Conservation (phyloP, 1,140 invertebrate species). For the Galendromus occidentalis region DNA sequence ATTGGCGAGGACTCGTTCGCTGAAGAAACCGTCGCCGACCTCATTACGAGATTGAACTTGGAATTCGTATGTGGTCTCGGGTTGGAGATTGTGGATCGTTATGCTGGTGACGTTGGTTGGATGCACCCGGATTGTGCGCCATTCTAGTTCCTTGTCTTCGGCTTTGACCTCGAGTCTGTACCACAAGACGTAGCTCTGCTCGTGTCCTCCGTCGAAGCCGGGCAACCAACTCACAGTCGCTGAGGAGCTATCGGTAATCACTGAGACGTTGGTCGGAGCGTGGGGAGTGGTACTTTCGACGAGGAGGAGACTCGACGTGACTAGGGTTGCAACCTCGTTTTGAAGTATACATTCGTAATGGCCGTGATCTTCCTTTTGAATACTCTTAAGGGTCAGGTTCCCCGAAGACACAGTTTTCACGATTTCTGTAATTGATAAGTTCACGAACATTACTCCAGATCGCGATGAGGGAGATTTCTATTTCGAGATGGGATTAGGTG, state of each 20-base stretch:
- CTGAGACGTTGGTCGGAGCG: constrained; percentile 75
- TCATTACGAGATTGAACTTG: constrained; percentile 80
- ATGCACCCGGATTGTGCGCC: constrained; percentile 71
- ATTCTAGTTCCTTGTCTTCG: constrained; percentile 29
- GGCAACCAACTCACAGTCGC: constrained; percentile 75
- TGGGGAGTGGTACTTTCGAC: constrained; percentile 81
- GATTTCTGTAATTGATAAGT: neutral
- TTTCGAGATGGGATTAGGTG: too few relatives aligned
- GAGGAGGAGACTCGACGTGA: constrained; percentile 64
- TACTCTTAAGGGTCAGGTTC: constrained; percentile 70
- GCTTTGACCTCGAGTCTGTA: constrained; percentile 26
- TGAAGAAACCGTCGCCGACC: constrained; percentile 78
- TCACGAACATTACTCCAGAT: too few relatives aligned
- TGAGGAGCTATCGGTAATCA: constrained; percentile 56
- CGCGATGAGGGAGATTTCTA: too few relatives aligned
- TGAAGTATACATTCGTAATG: constrained; percentile 79
- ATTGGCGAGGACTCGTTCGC: constrained; percentile 62
- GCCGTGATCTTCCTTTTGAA: constrained; percentile 69
- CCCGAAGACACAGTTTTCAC: constrained; percentile 29
- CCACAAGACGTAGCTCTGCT: constrained; percentile 81
- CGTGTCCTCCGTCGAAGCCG: constrained; percentile 83
- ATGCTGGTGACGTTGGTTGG: constrained; percentile 68
- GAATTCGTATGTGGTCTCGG: constrained; percentile 78
- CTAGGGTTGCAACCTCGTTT: constrained; percentile 80
- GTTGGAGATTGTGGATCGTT: constrained; percentile 64